These are phyloP conservation scores for Chaetogeoica ovagalla DNA, from an alignment of 2,888 invertebrate genomes.

Conservation along the genomic window DNA sequence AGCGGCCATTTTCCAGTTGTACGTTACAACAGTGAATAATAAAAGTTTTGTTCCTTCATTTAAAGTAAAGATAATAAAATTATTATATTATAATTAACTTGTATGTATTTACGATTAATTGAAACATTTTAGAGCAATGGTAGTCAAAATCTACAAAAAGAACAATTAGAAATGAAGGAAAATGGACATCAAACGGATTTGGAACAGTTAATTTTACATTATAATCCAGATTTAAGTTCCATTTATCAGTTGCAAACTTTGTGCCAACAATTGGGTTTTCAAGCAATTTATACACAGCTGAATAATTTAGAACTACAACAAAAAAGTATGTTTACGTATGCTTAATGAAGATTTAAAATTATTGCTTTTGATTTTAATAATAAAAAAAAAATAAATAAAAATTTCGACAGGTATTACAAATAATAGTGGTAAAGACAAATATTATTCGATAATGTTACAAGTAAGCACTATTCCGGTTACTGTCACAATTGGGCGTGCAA, in stretches of 20 bases:
- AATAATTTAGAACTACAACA: neutral
- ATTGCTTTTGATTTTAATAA: neutral
- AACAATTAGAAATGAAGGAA: neutral
- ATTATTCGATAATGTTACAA: slow-evolving; percentile 19
- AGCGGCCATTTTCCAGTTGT: neutral
- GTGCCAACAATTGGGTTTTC: slow-evolving; percentile 15
- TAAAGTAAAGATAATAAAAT: neutral
- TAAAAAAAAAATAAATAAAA: neutral
- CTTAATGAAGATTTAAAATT: neutral
- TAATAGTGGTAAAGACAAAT: neutral
- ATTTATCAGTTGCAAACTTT: slow-evolving; percentile 15
- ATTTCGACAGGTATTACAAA: slow-evolving; percentile 3
- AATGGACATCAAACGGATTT: neutral
- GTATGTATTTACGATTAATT: neutral
- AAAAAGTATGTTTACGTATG: neutral
- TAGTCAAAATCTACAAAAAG: neutral
- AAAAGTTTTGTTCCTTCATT: neutral
- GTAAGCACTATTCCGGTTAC: slow-evolving; percentile 15
- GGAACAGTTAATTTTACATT: slow-evolving; percentile 19
- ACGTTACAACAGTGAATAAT: neutral
- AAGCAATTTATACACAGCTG: neutral
- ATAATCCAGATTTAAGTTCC: neutral
- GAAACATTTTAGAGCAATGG: neutral
- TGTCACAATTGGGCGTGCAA: neutral
- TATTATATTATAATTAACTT: neutral